A percentile compares a stretch with the other conserved stretches of the same genome.
phyloP scores from a whole-genome alignment of 2,888 invertebrate species.

The Diaprepes abbreviatus region DNA sequence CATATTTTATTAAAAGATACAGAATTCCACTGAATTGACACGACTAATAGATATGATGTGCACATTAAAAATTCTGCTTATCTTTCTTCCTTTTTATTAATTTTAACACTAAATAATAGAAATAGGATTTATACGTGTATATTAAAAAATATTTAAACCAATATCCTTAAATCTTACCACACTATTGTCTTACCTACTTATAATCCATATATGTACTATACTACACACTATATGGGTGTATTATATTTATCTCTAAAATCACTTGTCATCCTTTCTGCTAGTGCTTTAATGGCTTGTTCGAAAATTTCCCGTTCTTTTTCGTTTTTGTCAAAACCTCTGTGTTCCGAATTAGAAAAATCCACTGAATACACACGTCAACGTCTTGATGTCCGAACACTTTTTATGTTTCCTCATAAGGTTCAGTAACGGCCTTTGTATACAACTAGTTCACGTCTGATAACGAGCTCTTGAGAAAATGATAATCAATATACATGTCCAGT shows the following conservation, averaged over 20 bases:
- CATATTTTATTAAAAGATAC: too few species aligned
- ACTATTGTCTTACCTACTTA: too few species aligned
- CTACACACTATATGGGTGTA: too few species aligned
- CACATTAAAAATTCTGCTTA: too few species aligned
- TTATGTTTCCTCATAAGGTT: conserved; percentile 23
- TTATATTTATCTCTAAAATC: conserved; percentile 26
- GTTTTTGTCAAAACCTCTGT: conserved; percentile 20
- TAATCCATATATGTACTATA: too few species aligned
- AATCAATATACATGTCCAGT: conserved; percentile 35
- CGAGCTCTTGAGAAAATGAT: conserved; percentile 5
- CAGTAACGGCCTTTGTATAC: conserved; percentile 17
- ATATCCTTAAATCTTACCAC: too few species aligned
- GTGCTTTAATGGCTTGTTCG: conserved; percentile 16
- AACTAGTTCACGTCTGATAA: conserved; percentile 11
- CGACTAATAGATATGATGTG: too few species aligned
- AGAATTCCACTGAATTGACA: too few species aligned
- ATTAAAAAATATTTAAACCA: too few species aligned
- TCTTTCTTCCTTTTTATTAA: too few species aligned
- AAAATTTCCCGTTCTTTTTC: conserved; percentile 29
- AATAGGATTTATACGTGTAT: too few species aligned
- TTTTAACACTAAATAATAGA: too few species aligned
- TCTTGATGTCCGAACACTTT: conserved; percentile 38
- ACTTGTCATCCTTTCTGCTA: conserved; percentile 12
- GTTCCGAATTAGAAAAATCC: conserved; percentile 8
- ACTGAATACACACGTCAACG: conserved; percentile 30